Conservation (phyloP, 2,113 vertebrate genomes). For the Pampusana beccarii region DNA sequence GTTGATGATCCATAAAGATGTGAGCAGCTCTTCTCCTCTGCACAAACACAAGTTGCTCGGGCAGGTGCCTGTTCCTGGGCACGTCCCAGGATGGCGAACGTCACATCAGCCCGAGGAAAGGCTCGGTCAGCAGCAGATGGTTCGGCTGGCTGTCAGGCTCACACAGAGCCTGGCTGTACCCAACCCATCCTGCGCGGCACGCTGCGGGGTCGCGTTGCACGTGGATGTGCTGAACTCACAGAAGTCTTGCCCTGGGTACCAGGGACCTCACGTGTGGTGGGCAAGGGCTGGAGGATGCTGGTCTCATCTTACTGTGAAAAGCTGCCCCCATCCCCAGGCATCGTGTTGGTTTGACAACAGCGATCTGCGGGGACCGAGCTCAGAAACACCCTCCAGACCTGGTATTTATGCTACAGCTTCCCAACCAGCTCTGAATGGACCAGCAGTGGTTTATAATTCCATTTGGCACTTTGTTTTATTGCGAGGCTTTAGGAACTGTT, state of each 20-base stretch:
- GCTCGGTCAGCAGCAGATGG: not conserved
- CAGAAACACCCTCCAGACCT: not conserved
- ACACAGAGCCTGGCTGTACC: too few species aligned
- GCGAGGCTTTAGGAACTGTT: not conserved
- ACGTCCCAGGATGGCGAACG: not conserved
- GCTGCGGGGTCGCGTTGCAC: not conserved
- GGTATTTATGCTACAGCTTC: not conserved
- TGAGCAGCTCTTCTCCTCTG: not conserved
- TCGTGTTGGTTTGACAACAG: not conserved
- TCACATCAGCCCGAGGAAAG: not conserved
- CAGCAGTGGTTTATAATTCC: not conserved
- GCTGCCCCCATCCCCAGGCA: not conserved
- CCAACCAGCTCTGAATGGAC: not conserved
- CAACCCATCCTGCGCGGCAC: too few species aligned
- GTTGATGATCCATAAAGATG: not conserved
- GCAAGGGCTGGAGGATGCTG: not conserved
- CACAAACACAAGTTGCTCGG: fast-evolving
- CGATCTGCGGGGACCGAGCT: fast-evolving
- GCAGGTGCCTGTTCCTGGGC: not conserved
- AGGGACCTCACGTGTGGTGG: fast-evolving
- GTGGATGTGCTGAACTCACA: fast-evolving
- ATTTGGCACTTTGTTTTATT: slow-evolving; percentile 50
- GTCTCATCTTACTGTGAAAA: not conserved
- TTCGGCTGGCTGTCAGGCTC: too few species aligned
- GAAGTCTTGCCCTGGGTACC: not conserved